Evolutionary conservation across 2,797 vertebrate species (phyloP), one percentile per base, ranked within the genome.

Genomic region (Saxicola maurus): DNA sequence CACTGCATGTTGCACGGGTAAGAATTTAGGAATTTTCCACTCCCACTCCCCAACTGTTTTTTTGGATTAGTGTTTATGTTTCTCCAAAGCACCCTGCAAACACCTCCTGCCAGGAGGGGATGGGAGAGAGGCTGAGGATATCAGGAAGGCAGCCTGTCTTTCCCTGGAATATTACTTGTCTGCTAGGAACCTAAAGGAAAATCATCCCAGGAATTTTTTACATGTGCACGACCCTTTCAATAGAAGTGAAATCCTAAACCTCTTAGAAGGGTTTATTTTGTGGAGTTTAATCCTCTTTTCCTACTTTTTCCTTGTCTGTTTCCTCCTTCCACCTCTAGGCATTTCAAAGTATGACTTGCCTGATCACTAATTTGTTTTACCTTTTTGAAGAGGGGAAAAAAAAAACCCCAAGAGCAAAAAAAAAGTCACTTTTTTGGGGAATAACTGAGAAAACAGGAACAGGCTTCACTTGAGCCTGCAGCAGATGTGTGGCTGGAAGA

Each of bases 11-110:
- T 90, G 90, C 92, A 72, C 8, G 2, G 72, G 37, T 82, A 60
- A 59, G 90, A 89, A 87, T 86, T 95, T 42, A 85, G 92, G 92
- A 91, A 93, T 94, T 94, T 95, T 95, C 88, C 90, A 85, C 83
- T 95, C 93, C 89, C 48, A 69, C 89, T 82, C 75, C 84, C 91
- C 80, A 86, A 15, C 85, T 89, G 91, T 8, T 90, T 89, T 92
- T 93, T 91, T 27, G 19, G 82, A 77, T 90, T 37, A 66, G 67
- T 79, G 65, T 79, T 89, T 87, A 42, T 87, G 74, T 91, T 92
- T 75, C 67, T 92, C 59, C 71, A 2, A 76, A 66, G 90, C 72
- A 71, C 68, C 83, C 87, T 86, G 82, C 83, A 73, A 94, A 81
- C 31, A 20, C 35, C 78, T 69, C 66, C 59, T 78, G 52, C 37